Evolutionary conservation across 2,888 invertebrate species (phyloP).

Genomic region (Meganola albula): DNA sequence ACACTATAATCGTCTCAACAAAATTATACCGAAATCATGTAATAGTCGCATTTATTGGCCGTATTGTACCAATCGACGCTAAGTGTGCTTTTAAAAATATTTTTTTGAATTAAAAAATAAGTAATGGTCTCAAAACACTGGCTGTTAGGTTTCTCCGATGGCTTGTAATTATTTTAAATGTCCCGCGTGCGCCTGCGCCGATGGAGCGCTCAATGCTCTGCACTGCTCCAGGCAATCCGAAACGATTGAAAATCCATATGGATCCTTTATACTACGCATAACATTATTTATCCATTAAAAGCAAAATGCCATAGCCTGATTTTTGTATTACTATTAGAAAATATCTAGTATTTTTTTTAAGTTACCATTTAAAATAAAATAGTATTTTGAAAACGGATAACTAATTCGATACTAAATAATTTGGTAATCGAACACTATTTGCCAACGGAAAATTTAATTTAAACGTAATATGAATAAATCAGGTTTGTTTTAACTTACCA

Average conservation of each 20-base stretch:
- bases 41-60: constrained; percentile 56
- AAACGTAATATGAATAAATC: too few species aligned
- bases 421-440: too few species aligned
- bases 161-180: constrained; percentile 80
- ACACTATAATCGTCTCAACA: constrained; percentile 38
- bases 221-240: constrained; percentile 55
- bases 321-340: too few species aligned
- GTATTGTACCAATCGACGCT: constrained; percentile 57
- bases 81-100: constrained; percentile 64
- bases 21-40: constrained; percentile 49
- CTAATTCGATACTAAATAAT: too few species aligned
- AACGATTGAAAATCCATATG: constrained; percentile 67
- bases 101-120: constrained; percentile 74
- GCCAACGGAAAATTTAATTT: too few species aligned
- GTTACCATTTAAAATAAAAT: too few species aligned
- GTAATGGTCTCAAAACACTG: constrained; percentile 76
- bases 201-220: constrained; percentile 26
- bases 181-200: constrained; percentile 59
- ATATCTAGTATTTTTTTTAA: too few species aligned
- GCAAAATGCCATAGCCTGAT: too few species aligned
- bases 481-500: too few species aligned
- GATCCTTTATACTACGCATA: constrained; percentile 52
- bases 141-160: constrained; percentile 72
- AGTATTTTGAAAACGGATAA: too few species aligned
- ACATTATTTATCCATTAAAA: too few species aligned